These are phyloP conservation scores for Halcyon chelicuti DNA, from an alignment of 2,797 vertebrate genomes.

Conservation along the genomic window DNA sequence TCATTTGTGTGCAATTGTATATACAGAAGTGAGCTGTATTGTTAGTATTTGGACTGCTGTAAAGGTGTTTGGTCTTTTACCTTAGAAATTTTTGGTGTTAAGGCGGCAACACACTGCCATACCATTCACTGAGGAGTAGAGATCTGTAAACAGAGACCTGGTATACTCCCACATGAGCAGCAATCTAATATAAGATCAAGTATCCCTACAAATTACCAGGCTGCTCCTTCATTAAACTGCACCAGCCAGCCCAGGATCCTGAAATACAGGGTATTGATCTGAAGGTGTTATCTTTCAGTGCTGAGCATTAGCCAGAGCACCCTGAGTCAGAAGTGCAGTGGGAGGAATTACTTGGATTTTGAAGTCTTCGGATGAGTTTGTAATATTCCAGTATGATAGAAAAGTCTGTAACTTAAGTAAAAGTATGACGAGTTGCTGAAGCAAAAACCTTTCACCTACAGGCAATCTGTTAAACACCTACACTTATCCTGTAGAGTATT, in stretches of 20 bases:
- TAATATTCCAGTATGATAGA: background rate
- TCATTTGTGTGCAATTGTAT: background rate
- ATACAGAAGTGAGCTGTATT: background rate
- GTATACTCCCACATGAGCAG: background rate
- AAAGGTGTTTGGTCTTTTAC: background rate
- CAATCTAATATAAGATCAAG: background rate
- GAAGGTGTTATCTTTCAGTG: background rate
- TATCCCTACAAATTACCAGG: background rate
- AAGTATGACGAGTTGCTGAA: background rate
- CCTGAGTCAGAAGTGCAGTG: background rate
- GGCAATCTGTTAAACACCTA: background rate
- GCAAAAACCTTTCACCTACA: conserved; percentile 26
- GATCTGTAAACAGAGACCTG: background rate
- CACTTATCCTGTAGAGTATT: background rate
- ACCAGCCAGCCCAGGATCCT: background rate
- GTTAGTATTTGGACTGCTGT: background rate
- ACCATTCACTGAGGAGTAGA: background rate
- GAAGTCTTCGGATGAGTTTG: background rate
- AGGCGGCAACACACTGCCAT: background rate
- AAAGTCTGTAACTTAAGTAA: background rate
- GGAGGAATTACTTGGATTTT: background rate
- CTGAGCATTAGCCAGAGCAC: background rate
- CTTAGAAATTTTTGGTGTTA: background rate
- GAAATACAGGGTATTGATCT: background rate
- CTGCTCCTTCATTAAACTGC: background rate